Evolutionary conservation across 2,888 invertebrate genomes (phyloP).

Genomic region (Theretra japonica): DNA sequence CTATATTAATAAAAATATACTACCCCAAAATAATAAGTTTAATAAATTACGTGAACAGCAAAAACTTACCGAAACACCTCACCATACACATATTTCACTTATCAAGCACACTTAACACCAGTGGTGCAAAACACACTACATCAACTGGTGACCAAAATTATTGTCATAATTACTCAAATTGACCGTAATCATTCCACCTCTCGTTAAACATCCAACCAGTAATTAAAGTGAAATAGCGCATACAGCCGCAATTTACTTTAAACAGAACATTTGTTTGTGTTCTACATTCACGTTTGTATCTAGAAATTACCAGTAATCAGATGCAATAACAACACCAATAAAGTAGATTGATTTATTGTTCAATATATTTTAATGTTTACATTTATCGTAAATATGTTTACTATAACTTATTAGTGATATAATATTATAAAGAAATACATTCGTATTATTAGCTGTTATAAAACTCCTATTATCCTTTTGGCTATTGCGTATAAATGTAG

Average conservation of each 20-base stretch:
- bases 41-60: too few relatives aligned
- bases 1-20: neutral
- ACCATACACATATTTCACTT: neutral
- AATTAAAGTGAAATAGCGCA: slow-evolving; percentile 26
- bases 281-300: neutral
- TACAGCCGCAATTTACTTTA: slow-evolving; percentile 8
- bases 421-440: too few relatives aligned
- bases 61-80: slow-evolving; percentile 25
- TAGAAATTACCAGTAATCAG: neutral
- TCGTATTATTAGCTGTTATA: too few relatives aligned
- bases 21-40: too few relatives aligned
- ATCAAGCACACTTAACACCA: neutral
- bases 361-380: neutral
- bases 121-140: slow-evolving; percentile 29
- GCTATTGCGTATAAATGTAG: too few relatives aligned
- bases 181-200: slow-evolving; percentile 38
- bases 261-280: neutral
- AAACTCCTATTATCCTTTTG: too few relatives aligned
- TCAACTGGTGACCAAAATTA: slow-evolving; percentile 39
- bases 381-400: too few relatives aligned
- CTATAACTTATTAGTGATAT: too few relatives aligned
- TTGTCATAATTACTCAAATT: slow-evolving; percentile 40
- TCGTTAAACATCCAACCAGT: slow-evolving; percentile 13
- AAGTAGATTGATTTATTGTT: slow-evolving; percentile 1
- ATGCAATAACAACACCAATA: neutral